Conservation (phyloP, 2,888 invertebrate species). For the Drosophila barbarae region DNA sequence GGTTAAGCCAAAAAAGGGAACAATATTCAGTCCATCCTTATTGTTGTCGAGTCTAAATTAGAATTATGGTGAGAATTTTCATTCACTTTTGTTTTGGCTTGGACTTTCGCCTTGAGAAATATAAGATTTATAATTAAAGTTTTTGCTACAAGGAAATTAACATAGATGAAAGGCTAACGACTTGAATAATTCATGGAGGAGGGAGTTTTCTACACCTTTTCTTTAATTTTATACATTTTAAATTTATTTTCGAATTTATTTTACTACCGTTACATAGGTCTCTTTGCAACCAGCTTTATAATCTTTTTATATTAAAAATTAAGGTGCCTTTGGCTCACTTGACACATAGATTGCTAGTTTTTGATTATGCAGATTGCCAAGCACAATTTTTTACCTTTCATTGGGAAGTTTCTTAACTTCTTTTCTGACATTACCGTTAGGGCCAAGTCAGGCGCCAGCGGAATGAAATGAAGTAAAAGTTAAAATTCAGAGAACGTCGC, state of each 20-base stretch:
- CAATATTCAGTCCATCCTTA: not conserved
- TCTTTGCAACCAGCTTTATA: not conserved
- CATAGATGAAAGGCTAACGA: not conserved
- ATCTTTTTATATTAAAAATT: slow-evolving; percentile 8
- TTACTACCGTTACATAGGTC: not conserved
- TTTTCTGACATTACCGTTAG: slow-evolving; percentile 31
- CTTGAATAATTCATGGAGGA: not conserved
- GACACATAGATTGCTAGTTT: slow-evolving; percentile 54
- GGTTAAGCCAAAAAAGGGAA: slow-evolving; percentile 4
- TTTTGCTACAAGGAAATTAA: not conserved
- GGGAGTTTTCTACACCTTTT: too few relatives aligned
- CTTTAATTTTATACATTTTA: not conserved
- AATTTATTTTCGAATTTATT: not conserved
- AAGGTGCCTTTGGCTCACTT: slow-evolving; percentile 19
- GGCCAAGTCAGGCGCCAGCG: slow-evolving; percentile 31
- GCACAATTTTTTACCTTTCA: not conserved
- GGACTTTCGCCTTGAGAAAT: not conserved
- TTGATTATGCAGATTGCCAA: slow-evolving; percentile 38
- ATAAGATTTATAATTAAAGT: slow-evolving; percentile 1
- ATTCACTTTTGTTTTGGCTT: slow-evolving; percentile 4
- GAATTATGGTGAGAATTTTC: slow-evolving; percentile 6
- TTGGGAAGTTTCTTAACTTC: slow-evolving; percentile 1
- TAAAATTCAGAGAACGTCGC: slow-evolving; percentile 58
- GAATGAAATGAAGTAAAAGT: slow-evolving; percentile 25
- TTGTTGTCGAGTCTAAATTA: not conserved